Evolutionary conservation across 2,888 invertebrate species (phyloP), one percentile per base, ranked within the genome.

Genomic region (Drosophila cracens): DNA sequence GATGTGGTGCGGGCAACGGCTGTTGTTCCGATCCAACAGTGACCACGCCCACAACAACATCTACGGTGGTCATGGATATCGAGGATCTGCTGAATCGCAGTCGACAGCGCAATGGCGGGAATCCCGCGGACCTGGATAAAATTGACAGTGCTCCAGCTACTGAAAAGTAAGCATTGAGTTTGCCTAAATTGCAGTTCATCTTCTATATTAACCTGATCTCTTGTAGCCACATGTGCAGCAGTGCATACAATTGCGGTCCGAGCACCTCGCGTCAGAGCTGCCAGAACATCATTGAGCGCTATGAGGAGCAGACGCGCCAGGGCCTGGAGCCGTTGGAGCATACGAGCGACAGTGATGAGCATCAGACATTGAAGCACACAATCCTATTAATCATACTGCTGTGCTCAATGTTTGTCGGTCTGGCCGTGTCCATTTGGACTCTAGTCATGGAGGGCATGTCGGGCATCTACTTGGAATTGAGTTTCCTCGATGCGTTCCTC

Each of bases 401-500:
- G 62, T 95, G 97, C 81, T 97, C 97, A 49, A 98, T 98, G 97
- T 97, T 98, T 93, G 96, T 98, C 91, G 97, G 97, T 29, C 94
- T 98, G 77, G 96, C 98, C 0, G 95, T 96, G 74, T 96, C 96
- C 2, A 94, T 96, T 31, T 97, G 97, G 96, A 96, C 96, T 1
- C 93, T 97, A 84, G 95, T 98, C 84, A 95, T 96, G 94, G 96
- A 96, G 87, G 95, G 97, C 88, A 95, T 97, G 92, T 96, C 97
- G 31, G 99, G 98, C 0, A 96, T 99, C 71, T 98, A 97, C 92
- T 95, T 98, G 0, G 98, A 98, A 92, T 94, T 99, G n/a, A 96
- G 98, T 81, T 99, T 98, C 92, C 93, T 99, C 31, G 98, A 99
- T 92, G 96, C 97, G 27, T 96, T 97, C 29, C 94, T 98, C 5